Conservation (phyloP, 2,888 invertebrate species). For the Margaritifera margaritifera region DNA sequence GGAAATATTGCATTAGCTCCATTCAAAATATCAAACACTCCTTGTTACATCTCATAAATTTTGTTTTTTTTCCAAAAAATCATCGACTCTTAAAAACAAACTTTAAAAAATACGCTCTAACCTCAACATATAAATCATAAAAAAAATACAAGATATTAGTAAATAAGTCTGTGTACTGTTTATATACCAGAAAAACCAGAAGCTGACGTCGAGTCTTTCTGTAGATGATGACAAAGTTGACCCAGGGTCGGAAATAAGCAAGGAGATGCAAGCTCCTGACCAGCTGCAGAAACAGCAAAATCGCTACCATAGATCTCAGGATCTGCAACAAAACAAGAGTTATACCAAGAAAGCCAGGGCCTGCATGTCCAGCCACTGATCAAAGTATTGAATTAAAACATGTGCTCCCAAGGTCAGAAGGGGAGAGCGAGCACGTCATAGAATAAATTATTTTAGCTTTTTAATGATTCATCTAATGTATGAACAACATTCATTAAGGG, state of each 20-base stretch:
- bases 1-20: not conserved
- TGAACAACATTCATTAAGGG: too few species aligned
- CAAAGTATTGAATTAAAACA: too few species aligned
- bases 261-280: constrained; percentile 59
- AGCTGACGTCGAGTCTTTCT: constrained; percentile 59
- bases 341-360: too few species aligned
- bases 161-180: not conserved
- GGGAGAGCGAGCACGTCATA: too few species aligned
- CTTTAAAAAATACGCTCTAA: not conserved
- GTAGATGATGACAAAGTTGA: constrained; percentile 61
- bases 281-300: constrained; percentile 59
- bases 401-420: too few species aligned
- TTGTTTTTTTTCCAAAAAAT: not conserved
- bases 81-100: not conserved
- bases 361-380: too few species aligned
- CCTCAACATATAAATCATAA: not conserved
- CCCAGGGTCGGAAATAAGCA: constrained; percentile 60
- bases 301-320: constrained; percentile 55
- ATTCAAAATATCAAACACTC: not conserved
- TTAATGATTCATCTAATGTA: too few species aligned
- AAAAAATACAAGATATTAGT: not conserved
- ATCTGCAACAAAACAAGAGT: constrained; percentile 41
- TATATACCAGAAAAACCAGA: constrained; percentile 59
- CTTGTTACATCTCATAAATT: not conserved
- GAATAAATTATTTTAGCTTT: too few species aligned